These are phyloP conservation scores for Amorpha juglandis DNA, from an alignment of 2,888 invertebrate species.

Conservation along the genomic window DNA sequence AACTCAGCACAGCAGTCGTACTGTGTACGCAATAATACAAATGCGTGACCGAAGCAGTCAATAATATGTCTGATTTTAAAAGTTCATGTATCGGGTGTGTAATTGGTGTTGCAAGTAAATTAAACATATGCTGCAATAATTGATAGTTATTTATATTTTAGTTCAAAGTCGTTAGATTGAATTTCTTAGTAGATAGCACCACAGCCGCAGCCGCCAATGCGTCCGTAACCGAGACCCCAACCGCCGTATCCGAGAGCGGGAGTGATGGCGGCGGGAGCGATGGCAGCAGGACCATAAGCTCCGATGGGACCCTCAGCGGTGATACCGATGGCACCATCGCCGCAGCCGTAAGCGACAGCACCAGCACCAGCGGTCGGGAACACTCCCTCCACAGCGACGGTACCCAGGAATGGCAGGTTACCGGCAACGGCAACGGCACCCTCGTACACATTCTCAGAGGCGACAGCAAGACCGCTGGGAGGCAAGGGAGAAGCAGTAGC, in stretches of 20 bases:
- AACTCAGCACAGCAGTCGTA: no score
- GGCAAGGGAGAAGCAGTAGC: conserved; percentile 9
- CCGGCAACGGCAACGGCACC: conserved; percentile 44
- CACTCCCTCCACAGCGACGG: conserved; percentile 47
- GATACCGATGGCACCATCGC: conserved; percentile 39
- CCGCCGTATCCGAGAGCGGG: conserved; percentile 28
- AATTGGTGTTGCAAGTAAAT: neutral
- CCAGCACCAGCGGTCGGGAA: conserved; percentile 46
- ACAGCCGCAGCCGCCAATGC: conserved; percentile 26
- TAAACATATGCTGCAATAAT: neutral
- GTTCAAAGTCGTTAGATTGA: neutral
- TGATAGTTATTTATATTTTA: conserved; percentile 2
- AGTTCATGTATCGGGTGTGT: no score
- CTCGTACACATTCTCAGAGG: conserved; percentile 44
- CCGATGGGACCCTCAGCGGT: conserved; percentile 30
- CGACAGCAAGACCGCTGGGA: conserved; percentile 33
- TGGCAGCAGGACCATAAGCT: conserved; percentile 13
- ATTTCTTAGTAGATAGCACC: conserved; percentile 29
- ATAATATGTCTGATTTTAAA: no score
- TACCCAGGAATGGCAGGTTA: conserved; percentile 50
- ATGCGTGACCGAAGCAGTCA: no score
- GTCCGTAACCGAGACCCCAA: conserved; percentile 26
- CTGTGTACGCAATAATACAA: no score
- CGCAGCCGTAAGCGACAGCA: conserved; percentile 45
- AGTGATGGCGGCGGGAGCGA: conserved; percentile 14